phyloP scores from a whole-genome alignment of 2,113 vertebrate species.

The Upupa epops region DNA sequence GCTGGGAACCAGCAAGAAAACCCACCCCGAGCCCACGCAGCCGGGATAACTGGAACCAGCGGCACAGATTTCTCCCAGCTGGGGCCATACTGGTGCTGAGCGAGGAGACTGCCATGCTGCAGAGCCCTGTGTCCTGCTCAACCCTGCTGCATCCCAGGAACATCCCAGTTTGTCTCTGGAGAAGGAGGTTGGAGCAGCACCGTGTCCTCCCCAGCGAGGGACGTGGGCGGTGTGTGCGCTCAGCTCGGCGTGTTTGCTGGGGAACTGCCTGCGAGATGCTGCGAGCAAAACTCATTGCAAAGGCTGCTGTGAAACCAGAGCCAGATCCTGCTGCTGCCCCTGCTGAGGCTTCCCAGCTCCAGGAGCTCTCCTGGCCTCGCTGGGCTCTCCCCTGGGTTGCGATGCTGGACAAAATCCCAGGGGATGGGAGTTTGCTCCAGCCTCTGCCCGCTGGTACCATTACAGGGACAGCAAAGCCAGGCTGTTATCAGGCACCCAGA shows the following conservation, averaged over 20 bases:
- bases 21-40: not conserved
- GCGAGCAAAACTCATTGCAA: not conserved
- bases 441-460: not conserved
- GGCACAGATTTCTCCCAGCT: constrained; percentile 13
- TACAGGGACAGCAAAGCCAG: not conserved
- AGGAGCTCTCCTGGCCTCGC: not conserved
- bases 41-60: not conserved
- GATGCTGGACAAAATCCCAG: not conserved
- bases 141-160: not conserved
- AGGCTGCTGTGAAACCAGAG: not conserved
- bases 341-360: not conserved
- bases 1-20: not conserved
- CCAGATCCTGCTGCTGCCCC: not conserved
- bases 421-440: not conserved
- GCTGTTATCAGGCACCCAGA: not conserved
- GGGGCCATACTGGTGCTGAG: not conserved
- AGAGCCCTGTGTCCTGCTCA: not conserved
- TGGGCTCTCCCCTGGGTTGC: not conserved
- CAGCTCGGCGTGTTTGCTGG: not conserved
- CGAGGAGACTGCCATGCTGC: rapidly evolving
- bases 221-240: rapidly evolving
- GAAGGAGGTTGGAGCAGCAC: not conserved
- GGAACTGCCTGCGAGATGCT: not conserved
- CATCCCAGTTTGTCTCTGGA: not conserved
- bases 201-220: rapidly evolving